phyloP scores from a whole-genome alignment of 2,888 invertebrate species.

The Celastrina argiolus region DNA sequence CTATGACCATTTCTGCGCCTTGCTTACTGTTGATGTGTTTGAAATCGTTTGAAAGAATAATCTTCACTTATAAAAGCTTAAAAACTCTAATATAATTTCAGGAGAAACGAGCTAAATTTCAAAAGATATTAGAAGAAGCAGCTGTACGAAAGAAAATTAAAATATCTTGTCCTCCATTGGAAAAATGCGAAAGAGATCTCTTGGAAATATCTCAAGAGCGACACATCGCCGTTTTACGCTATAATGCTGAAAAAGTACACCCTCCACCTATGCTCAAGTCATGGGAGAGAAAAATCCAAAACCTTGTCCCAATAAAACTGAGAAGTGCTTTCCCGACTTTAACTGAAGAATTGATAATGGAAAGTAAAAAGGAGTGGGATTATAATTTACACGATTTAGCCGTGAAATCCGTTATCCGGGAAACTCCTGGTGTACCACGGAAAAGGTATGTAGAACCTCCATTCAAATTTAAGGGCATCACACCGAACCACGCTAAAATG shows the following conservation, averaged over 20 bases:
- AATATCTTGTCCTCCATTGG: constrained; percentile 49
- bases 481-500: constrained; percentile 78
- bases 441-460: constrained; percentile 65
- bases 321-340: constrained; percentile 75
- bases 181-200: constrained; percentile 60
- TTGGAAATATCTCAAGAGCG: constrained; percentile 69
- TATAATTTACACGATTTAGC: constrained; percentile 80
- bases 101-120: constrained; percentile 65
- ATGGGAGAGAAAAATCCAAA: constrained; percentile 80
- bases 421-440: constrained; percentile 74
- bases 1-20: too few species aligned
- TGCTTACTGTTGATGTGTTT: too few species aligned
- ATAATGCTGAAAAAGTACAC: constrained; percentile 76
- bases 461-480: constrained; percentile 81
- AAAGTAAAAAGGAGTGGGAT: constrained; percentile 78
- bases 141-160: constrained; percentile 59
- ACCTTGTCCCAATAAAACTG: constrained; percentile 74
- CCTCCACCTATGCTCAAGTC: constrained; percentile 80
- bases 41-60: background rate
- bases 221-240: constrained; percentile 75
- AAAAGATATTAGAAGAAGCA: constrained; percentile 59
- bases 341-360: constrained; percentile 72
- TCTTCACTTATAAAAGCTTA: background rate
- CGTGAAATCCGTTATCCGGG: constrained; percentile 80
- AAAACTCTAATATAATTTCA: constrained; percentile 40